These are phyloP conservation scores for Pseudorectes ferrugineus DNA, from an alignment of 2,113 vertebrate species.

Conservation along the genomic window DNA sequence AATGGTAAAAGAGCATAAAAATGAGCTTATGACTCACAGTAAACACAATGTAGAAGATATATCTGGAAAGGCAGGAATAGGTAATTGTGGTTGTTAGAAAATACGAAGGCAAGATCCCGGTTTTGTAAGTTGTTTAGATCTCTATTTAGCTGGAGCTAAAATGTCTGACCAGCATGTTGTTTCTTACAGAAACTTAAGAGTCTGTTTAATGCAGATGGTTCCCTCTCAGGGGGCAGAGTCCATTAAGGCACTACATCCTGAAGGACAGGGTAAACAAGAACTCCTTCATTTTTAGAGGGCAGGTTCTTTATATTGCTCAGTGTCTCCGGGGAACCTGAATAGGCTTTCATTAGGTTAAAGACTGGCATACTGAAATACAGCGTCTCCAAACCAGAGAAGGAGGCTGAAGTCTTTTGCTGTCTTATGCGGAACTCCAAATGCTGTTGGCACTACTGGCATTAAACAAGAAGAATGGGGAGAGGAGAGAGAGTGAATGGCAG, in stretches of 20 bases:
- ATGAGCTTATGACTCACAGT: not conserved
- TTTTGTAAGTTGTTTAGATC: not conserved
- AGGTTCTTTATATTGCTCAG: not conserved
- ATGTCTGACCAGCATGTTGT: not conserved
- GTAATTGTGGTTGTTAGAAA: not conserved
- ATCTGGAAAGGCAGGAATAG: not conserved
- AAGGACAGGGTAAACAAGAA: not conserved
- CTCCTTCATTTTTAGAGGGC: not conserved
- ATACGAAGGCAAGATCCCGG: not conserved
- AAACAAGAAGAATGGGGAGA: not conserved
- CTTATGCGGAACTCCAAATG: not conserved
- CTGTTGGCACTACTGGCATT: not conserved
- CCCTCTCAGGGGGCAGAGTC: not conserved
- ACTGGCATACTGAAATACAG: not conserved
- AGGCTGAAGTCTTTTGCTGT: not conserved
- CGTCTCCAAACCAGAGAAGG: not conserved
- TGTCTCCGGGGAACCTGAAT: not conserved
- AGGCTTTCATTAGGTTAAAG: not conserved
- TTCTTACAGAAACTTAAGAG: conserved; percentile 27
- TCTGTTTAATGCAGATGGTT: not conserved
- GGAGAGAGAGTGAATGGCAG: not conserved
- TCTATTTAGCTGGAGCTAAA: not conserved
- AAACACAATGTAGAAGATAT: not conserved
- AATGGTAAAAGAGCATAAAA: not conserved
- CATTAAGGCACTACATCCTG: not conserved